Conservation (phyloP, 2,797 vertebrate species). For the Spinibarbus caldwelli region DNA sequence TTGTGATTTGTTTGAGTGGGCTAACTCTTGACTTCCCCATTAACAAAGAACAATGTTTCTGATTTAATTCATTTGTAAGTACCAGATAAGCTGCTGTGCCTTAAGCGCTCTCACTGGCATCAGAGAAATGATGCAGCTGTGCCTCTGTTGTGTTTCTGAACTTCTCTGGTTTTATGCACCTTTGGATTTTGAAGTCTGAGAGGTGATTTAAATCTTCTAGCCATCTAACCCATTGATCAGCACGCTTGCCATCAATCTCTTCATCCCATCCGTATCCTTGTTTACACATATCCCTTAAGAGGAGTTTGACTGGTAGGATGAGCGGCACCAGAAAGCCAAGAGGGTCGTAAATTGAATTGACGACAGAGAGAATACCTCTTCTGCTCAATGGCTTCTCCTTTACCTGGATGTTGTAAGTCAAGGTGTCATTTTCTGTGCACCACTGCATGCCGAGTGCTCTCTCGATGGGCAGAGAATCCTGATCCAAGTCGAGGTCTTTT, state of each 20-base stretch:
- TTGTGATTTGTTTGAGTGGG: too few species aligned
- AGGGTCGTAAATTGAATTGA: background rate
- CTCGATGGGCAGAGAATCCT: background rate
- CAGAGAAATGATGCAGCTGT: background rate
- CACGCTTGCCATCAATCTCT: background rate
- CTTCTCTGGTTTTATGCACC: background rate
- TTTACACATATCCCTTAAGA: background rate
- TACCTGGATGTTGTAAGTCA: background rate
- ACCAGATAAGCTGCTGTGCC: background rate
- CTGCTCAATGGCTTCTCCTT: background rate
- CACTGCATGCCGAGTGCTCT: background rate
- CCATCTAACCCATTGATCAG: slow-evolving; percentile 3
- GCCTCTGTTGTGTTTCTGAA: background rate
- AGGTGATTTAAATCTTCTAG: background rate
- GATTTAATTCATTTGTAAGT: background rate
- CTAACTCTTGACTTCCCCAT: too few species aligned
- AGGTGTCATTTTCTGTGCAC: background rate
- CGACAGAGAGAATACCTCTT: background rate
- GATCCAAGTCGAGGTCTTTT: background rate
- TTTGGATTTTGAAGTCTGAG: background rate
- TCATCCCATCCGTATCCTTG: background rate
- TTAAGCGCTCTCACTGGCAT: background rate
- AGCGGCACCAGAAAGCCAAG: background rate
- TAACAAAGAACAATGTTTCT: too few species aligned
- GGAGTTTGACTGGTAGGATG: background rate